A percentile compares a stretch with the other conserved stretches of the same genome.
Evolutionary conservation across 2,888 invertebrate species (phyloP).

Genomic region (Sycophila texana): DNA sequence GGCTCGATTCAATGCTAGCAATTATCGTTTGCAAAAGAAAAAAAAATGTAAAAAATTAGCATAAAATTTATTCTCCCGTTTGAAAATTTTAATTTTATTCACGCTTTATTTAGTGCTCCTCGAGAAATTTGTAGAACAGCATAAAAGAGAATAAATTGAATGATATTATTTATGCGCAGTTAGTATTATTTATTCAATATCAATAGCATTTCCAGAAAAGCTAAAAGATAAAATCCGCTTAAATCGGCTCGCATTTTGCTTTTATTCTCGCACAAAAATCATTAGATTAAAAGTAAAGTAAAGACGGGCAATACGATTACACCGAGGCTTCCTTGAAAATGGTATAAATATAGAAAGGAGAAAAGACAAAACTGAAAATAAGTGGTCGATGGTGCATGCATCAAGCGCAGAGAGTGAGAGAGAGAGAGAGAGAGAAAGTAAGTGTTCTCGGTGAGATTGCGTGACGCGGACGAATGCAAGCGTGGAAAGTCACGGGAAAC

Average conservation of each 20-base stretch:
- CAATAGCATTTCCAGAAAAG: not conserved
- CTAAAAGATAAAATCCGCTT: not conserved
- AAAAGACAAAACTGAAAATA: not conserved
- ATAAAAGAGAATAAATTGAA: too few species aligned
- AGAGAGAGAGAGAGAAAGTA: conserved; percentile 40
- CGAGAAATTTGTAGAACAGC: too few species aligned
- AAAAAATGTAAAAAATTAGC: too few species aligned
- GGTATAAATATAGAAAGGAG: not conserved
- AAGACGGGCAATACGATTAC: not conserved
- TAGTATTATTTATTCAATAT: not conserved
- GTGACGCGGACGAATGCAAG: conserved; percentile 50
- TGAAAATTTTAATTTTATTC: too few species aligned
- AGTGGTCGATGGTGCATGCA: too few species aligned
- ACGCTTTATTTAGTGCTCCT: too few species aligned
- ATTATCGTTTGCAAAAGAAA: conserved; percentile 2
- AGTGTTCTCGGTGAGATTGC: conserved; percentile 36
- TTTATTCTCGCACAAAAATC: too few species aligned
- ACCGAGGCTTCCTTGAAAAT: not conserved
- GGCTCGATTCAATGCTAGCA: not conserved
- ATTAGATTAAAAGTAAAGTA: too few species aligned
- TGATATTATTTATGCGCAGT: too few species aligned
- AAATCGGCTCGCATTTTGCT: not conserved
- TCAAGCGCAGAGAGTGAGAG: conserved; percentile 16
- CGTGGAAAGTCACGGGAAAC: conserved; percentile 30
- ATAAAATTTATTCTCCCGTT: too few species aligned